phyloP scores from a whole-genome alignment of 1,140 invertebrate genomes.

The Tenebrio molitor region DNA sequence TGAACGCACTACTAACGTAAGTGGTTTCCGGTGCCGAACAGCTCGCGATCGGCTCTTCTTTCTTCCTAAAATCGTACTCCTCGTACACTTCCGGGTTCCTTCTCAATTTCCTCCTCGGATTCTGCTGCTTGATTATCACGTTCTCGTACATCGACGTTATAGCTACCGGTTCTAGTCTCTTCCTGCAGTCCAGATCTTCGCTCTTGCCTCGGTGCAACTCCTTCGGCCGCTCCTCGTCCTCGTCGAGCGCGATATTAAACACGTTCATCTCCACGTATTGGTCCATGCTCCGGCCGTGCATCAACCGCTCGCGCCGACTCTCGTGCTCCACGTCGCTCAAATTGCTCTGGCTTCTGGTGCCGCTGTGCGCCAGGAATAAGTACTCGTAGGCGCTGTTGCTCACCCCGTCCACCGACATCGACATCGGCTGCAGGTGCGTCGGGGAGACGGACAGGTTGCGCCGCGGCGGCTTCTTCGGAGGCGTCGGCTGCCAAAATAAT shows the following conservation, averaged over 20 bases:
- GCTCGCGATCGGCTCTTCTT: constrained; percentile 61
- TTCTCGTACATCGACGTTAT: constrained; percentile 82
- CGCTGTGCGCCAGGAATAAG: constrained; percentile 72
- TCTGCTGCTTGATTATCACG: constrained; percentile 78
- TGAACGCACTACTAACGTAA: constrained; percentile 73
- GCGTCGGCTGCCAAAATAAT: constrained; percentile 77
- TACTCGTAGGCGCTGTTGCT: constrained; percentile 73
- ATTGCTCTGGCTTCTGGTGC: constrained; percentile 74
- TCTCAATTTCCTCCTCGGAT: constrained; percentile 78
- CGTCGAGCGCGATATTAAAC: constrained; percentile 68
- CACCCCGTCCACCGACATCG: constrained; percentile 70
- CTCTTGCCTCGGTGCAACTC: constrained; percentile 68
- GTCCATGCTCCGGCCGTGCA: constrained; percentile 80
- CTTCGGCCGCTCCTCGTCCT: constrained; percentile 62
- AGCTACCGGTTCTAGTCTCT: constrained; percentile 75
- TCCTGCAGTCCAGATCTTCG: constrained; percentile 68
- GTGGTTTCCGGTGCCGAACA: constrained; percentile 66
- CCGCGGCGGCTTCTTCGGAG: constrained; percentile 89
- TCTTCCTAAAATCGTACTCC: constrained; percentile 70
- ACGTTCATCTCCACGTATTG: constrained; percentile 83
- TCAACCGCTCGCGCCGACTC: constrained; percentile 70
- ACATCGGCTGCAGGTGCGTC: constrained; percentile 74
- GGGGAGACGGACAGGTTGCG: constrained; percentile 88
- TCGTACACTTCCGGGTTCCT: constrained; percentile 74
- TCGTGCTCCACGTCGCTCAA: constrained; percentile 72